Base-by-base conservation (phyloP, 2,113 vertebrate species). In the Isichthys henryi region DNA sequence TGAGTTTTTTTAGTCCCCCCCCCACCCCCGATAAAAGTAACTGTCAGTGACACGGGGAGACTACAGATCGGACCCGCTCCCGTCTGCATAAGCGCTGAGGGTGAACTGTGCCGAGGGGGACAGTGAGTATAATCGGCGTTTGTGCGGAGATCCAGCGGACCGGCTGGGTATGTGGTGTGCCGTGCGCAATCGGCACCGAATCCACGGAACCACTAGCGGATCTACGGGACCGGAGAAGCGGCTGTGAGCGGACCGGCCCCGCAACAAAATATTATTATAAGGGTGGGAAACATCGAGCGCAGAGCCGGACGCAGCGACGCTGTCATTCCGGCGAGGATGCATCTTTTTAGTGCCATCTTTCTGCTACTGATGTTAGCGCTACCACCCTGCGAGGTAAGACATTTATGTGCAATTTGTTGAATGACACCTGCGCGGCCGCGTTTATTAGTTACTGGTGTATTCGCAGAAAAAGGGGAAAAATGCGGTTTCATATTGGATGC, bases 341-440 rank as follows among this genome's bases (percentile, higher is more conserved):
- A 96, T 94, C 95, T 96, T 90, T 95, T 96, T 94, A 96, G 95
- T 95, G 95, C 95, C 93, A 96, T 96, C 92, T 96, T 96, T 89
- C 94, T 96, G 49, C 96, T 96, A 45, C 92, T 96, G 92, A 96
- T 96, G 96, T 96, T 96, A 93, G 94, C 94, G 90, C 92, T 88
- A 91, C 31, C 93, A 90, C 93, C 93, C 90, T 92, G 94, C 56
- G 93, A 96, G 96, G 96, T 96, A 95, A 95, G 95, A 89, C 82
- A 88, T 21, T 35, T 80, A 50, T 17, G 49, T 52, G 21, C 46
- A 50, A 77, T 74, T 74, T 80, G 70, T 43, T 48, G 31, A 74
- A 46, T 82, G 31, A 48, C 27, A 80, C 21, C 88, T 46, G 88
- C 70, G 39, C 27, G 48, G n/a, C 23, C 49, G 48, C 46, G 80